Evolutionary conservation across 2,113 vertebrate species (phyloP).

Genomic region (Phrynosoma platyrhinos): DNA sequence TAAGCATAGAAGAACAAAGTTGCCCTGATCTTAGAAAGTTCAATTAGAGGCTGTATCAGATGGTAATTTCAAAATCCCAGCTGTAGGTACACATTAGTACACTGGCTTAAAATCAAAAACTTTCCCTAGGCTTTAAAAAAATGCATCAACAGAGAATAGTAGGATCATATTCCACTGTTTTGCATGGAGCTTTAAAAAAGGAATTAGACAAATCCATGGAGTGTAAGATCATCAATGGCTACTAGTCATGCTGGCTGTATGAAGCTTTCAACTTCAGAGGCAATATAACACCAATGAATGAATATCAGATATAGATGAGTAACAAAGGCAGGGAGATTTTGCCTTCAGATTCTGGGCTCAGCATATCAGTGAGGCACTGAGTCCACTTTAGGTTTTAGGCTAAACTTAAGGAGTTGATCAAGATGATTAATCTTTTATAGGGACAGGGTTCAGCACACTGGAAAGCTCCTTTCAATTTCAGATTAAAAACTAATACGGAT

Average conservation of each 20-base stretch:
- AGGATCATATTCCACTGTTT: neutral
- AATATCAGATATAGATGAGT: neutral
- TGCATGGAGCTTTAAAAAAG: neutral
- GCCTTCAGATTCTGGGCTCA: neutral
- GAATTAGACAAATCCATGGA: neutral
- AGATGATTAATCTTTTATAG: no score
- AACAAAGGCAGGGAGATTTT: neutral
- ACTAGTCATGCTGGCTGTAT: neutral
- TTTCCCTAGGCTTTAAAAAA: neutral
- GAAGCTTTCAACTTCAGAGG: neutral
- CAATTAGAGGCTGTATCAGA: slow-evolving; percentile 36
- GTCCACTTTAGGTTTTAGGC: no score
- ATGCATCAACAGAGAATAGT: slow-evolving; percentile 36
- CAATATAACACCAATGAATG: neutral
- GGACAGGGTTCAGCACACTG: no score
- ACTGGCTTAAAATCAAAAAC: slow-evolving; percentile 32
- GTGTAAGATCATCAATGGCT: neutral
- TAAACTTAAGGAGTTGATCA: no score
- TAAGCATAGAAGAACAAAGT: neutral
- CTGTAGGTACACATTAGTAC: slow-evolving; percentile 18
- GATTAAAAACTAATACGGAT: no score
- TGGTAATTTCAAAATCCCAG: slow-evolving; percentile 56
- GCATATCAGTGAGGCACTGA: no score
- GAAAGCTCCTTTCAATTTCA: no score
- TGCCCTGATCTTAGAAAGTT: slow-evolving; percentile 35